These are phyloP conservation scores for Subanguina moxae DNA, from an alignment of 1,140 invertebrate species.

Conservation along the genomic window DNA sequence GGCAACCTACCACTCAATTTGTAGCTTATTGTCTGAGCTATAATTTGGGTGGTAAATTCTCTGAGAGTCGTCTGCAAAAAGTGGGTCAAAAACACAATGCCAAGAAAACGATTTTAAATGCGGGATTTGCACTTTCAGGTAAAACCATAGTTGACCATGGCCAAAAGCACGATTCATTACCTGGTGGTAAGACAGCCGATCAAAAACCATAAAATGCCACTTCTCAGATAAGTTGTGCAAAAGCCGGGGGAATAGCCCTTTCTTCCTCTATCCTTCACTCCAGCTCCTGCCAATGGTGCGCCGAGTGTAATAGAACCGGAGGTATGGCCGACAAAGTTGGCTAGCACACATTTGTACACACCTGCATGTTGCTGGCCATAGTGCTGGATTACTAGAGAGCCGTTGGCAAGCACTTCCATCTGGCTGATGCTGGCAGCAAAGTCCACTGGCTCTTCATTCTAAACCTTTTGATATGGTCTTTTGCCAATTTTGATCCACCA, in stretches of 20 bases:
- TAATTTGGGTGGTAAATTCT: too few relatives aligned
- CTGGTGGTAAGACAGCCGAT: constrained; percentile 6
- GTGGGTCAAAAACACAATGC: too few relatives aligned
- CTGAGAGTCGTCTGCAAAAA: too few relatives aligned
- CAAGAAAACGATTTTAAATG: too few relatives aligned
- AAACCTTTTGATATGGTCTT: neutral
- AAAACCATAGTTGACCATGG: too few relatives aligned
- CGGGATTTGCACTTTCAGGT: too few relatives aligned
- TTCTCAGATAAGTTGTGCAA: neutral
- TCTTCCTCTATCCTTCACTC: neutral
- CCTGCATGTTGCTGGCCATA: neutral
- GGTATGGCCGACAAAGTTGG: neutral
- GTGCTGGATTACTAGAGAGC: neutral
- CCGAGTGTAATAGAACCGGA: neutral
- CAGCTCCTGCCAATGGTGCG: neutral
- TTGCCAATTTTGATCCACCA: neutral
- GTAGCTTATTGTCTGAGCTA: too few relatives aligned
- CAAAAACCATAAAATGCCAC: constrained; percentile 16
- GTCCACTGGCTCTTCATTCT: constrained; percentile 11
- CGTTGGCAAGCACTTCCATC: constrained; percentile 1
- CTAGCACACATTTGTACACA: neutral
- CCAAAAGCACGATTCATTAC: constrained; percentile 6
- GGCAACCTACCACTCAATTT: too few relatives aligned
- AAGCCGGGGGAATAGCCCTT: neutral
- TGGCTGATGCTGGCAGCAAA: neutral